These are phyloP conservation scores for Siniperca chuatsi DNA, from an alignment of 2,113 vertebrate species.

Conservation along the genomic window DNA sequence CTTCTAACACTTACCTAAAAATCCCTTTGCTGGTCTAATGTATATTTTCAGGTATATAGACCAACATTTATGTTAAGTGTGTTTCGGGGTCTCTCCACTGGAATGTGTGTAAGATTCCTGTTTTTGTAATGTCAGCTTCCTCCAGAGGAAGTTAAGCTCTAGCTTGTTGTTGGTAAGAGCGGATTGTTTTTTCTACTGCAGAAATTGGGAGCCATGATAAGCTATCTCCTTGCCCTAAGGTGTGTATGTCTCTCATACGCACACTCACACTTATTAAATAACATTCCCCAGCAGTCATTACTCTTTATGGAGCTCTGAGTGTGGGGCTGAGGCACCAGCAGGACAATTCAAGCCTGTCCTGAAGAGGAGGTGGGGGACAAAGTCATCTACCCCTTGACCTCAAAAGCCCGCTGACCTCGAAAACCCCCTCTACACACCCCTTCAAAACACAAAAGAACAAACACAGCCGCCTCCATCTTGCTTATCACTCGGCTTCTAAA, in stretches of 20 bases:
- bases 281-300: constrained; percentile 45
- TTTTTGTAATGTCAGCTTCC: constrained; percentile 20
- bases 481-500: constrained; percentile 61
- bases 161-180: constrained; percentile 56
- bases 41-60: constrained; percentile 43
- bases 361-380: constrained; percentile 33
- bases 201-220: constrained; percentile 33
- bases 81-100: neutral
- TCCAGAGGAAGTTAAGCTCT: constrained; percentile 17
- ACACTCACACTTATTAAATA: constrained; percentile 53
- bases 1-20: constrained; percentile 11
- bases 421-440: constrained; percentile 38
- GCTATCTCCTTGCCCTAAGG: constrained; percentile 23
- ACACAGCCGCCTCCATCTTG: constrained; percentile 61
- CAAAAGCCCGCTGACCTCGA: constrained; percentile 68
- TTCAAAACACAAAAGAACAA: constrained; percentile 72
- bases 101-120: constrained; percentile 13
- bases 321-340: neutral
- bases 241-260: constrained; percentile 6
- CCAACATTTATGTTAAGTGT: constrained; percentile 2
- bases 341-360: constrained; percentile 46
- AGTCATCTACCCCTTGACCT: constrained; percentile 67
- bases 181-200: constrained; percentile 37
- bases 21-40: constrained; percentile 16
- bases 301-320: constrained; percentile 52